Conservation (phyloP, 2,113 vertebrate genomes). For the Rhabdomys dilectus region DNA sequence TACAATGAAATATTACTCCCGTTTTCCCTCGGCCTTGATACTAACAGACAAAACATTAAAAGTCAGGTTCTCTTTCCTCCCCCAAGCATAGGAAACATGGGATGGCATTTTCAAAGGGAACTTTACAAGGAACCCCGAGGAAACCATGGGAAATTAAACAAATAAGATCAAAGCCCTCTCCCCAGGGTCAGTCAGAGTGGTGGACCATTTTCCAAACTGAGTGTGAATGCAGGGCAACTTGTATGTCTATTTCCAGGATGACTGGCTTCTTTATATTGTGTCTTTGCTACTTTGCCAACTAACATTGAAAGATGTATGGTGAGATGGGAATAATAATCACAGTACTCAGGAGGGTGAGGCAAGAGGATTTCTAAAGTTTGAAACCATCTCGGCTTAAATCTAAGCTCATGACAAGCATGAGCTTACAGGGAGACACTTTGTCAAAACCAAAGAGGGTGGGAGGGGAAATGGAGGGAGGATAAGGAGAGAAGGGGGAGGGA, state of each 20-base stretch:
- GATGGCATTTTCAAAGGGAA: conserved; percentile 48
- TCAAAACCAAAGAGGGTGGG: background rate
- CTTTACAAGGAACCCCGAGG: background rate
- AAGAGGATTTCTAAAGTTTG: background rate
- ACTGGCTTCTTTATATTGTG: background rate
- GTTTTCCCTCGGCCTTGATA: conserved; percentile 56
- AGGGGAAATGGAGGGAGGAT: background rate
- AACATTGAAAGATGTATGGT: background rate
- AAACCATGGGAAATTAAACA: background rate
- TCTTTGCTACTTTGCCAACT: background rate
- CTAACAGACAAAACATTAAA: conserved; percentile 54
- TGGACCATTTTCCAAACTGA: background rate
- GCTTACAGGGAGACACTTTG: background rate
- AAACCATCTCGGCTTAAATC: background rate
- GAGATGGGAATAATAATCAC: background rate
- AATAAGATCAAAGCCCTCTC: background rate
- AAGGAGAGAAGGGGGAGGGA: background rate
- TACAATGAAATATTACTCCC: conserved; percentile 51
- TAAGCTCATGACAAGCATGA: background rate
- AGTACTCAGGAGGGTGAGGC: background rate
- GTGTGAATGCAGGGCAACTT: background rate
- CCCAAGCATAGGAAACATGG: conserved; percentile 10
- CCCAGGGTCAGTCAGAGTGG: background rate
- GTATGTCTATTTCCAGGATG: background rate
- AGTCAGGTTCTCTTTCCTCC: conserved; percentile 3